Conservation (phyloP, 1,140 invertebrate species). For the Atopsyche davidsoni region DNA sequence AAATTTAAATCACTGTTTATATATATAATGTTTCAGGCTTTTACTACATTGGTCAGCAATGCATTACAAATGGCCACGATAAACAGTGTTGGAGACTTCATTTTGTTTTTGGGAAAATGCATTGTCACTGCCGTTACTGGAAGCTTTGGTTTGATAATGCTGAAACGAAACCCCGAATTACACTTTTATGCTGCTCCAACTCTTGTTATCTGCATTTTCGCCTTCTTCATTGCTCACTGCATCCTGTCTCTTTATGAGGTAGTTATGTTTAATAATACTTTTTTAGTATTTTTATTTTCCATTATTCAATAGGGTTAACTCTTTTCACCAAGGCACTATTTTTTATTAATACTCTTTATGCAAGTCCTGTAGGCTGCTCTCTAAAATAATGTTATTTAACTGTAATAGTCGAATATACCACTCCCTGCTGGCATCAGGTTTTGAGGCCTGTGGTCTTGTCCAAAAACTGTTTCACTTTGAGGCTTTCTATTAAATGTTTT, state of each 20-base stretch:
- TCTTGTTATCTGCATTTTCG: slow-evolving; percentile 78
- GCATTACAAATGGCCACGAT: slow-evolving; percentile 84
- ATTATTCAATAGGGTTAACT: no score
- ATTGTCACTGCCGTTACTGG: slow-evolving; percentile 77
- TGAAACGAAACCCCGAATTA: slow-evolving; percentile 64
- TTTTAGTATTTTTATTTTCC: no score
- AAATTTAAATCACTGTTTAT: no score
- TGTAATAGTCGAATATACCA: no score
- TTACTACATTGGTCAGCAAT: slow-evolving; percentile 75
- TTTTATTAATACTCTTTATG: no score
- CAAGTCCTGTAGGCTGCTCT: no score
- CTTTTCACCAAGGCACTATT: no score
- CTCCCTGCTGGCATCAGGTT: no score
- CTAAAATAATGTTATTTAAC: no score
- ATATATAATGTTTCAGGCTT: slow-evolving; percentile 60
- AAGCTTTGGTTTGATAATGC: slow-evolving; percentile 63
- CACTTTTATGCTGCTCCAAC: slow-evolving; percentile 83
- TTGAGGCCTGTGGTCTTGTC: no score
- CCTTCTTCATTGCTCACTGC: slow-evolving; percentile 89
- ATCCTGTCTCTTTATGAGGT: slow-evolving; percentile 93
- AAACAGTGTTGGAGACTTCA: slow-evolving; percentile 91
- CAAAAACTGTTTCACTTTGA: no score
- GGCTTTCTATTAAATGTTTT: no score
- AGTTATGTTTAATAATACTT: slow-evolving; percentile 28
- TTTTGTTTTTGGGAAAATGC: slow-evolving; percentile 88